Evolutionary conservation across 2,113 vertebrate species (phyloP).

Genomic region (Corythaeola cristata): DNA sequence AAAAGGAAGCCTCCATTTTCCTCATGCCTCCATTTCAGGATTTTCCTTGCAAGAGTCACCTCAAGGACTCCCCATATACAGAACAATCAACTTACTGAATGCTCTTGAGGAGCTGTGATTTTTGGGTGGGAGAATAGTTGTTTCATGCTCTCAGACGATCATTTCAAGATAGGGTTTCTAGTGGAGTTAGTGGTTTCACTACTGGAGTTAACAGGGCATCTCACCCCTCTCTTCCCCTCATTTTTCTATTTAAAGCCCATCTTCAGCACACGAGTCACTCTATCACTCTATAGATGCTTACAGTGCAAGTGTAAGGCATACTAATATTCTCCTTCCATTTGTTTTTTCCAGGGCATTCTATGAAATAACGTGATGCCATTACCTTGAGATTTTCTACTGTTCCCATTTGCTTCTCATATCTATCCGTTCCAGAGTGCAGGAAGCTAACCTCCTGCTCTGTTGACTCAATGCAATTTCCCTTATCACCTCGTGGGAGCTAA

Average conservation of each 20-base stretch:
- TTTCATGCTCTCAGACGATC: neutral
- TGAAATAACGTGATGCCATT: neutral
- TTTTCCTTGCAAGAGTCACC: neutral
- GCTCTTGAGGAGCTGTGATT: neutral
- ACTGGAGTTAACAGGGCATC: neutral
- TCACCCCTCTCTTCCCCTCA: neutral
- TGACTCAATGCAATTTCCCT: conserved; percentile 40
- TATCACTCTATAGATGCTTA: neutral
- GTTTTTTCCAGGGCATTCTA: neutral
- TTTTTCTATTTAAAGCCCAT: neutral
- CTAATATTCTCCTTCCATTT: neutral
- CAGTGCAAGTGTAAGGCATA: neutral
- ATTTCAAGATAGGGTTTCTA: neutral
- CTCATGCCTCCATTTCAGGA: neutral
- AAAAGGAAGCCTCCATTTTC: neutral
- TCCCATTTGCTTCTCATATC: conserved; percentile 3
- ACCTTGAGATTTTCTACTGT: neutral
- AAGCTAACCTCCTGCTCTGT: conserved; percentile 16
- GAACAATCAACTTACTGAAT: neutral
- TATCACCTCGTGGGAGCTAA: conserved; percentile 24
- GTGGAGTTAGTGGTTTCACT: neutral
- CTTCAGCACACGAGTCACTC: neutral
- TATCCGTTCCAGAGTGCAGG: neutral
- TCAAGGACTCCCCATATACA: neutral
- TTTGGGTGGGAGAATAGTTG: neutral